phyloP scores from a whole-genome alignment of 2,888 invertebrate genomes.

The Ceraclea dissimilis region DNA sequence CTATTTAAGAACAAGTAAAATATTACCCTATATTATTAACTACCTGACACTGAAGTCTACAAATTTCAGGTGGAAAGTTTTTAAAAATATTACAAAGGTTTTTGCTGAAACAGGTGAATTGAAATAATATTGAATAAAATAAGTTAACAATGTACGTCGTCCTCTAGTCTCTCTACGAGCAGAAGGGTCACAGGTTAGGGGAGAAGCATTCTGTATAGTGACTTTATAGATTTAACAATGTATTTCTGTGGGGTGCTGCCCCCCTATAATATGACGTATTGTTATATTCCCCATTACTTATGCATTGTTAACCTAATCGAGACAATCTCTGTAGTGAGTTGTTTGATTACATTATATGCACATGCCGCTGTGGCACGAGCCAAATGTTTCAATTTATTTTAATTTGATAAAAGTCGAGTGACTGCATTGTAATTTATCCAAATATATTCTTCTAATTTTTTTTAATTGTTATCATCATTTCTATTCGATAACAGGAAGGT shows the following conservation, averaged over 20 bases:
- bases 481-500: too few species aligned
- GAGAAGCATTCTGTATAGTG: not conserved
- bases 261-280: not conserved
- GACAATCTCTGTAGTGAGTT: not conserved
- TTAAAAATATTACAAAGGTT: too few species aligned
- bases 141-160: constrained; percentile 4
- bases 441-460: too few species aligned
- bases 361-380: constrained; percentile 5
- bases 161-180: too few species aligned
- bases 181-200: not conserved
- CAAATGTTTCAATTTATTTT: not conserved
- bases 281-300: not conserved
- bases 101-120: constrained; percentile 8
- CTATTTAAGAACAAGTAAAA: too few species aligned
- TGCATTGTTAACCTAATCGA: constrained; percentile 3
- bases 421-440: not conserved
- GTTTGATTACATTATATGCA: not conserved
- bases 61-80: too few species aligned
- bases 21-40: too few species aligned
- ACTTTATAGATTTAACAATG: not conserved
- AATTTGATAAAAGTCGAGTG: not conserved
- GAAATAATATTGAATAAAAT: constrained; percentile 7
- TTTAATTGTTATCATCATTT: too few species aligned
- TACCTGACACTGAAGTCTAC: too few species aligned
- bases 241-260: not conserved